Conservation (phyloP, 2,113 vertebrate species). For the Dromiciops gliroides region DNA sequence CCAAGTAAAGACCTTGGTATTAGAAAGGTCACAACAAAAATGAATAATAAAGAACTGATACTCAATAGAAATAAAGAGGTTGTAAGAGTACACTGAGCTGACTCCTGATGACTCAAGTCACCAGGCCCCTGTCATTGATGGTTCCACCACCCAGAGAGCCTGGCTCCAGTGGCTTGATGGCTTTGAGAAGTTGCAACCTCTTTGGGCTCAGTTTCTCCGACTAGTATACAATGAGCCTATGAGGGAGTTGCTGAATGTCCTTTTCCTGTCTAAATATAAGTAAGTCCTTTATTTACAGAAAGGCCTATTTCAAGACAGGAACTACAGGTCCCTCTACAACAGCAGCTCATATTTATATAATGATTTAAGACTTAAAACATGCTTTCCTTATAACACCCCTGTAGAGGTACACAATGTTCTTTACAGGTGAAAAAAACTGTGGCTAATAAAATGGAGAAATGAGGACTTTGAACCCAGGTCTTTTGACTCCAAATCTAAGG, state of each 20-base stretch:
- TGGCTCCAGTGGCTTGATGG: too few relatives aligned
- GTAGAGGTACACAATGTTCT: too few relatives aligned
- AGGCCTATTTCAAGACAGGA: neutral
- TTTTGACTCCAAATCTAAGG: neutral
- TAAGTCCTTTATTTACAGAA: neutral
- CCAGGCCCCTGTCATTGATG: too few relatives aligned
- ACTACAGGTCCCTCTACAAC: neutral
- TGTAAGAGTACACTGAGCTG: too few relatives aligned
- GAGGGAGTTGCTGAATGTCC: neutral
- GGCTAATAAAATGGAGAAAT: neutral
- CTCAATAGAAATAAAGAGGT: neutral
- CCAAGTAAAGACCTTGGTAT: neutral
- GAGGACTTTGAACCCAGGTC: neutral
- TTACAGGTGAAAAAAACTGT: too few relatives aligned
- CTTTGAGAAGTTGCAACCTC: neutral
- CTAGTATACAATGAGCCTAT: neutral
- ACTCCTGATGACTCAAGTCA: too few relatives aligned
- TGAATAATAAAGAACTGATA: neutral
- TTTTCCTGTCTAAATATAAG: neutral
- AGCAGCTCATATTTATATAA: too few relatives aligned
- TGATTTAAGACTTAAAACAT: too few relatives aligned
- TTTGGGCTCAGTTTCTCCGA: neutral
- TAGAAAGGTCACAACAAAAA: neutral
- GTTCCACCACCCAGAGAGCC: too few relatives aligned
- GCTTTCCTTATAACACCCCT: too few relatives aligned